phyloP scores from a whole-genome alignment of 2,797 vertebrate genomes.

The Melanotaenia pygmaea region DNA sequence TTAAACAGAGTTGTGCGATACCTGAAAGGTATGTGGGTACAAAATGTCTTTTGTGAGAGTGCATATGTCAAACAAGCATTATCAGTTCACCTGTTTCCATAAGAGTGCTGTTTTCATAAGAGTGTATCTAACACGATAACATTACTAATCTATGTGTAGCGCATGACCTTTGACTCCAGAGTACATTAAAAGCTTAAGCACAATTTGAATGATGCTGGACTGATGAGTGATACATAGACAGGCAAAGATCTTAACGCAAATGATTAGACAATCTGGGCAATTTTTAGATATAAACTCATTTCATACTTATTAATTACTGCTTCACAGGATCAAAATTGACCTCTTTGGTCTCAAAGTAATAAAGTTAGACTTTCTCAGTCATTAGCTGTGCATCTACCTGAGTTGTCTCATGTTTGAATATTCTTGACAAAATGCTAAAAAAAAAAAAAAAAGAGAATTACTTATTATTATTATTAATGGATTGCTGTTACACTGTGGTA shows the following conservation, averaged over 20 bases:
- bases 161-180: slow-evolving; percentile 38
- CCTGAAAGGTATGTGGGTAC: slow-evolving; percentile 44
- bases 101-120: not conserved
- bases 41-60: not conserved
- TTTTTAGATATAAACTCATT: not conserved
- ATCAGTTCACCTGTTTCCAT: not conserved
- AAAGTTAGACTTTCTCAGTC: not conserved
- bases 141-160: slow-evolving; percentile 39
- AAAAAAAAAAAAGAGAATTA: not conserved
- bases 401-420: not conserved
- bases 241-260: slow-evolving; percentile 25
- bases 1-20: slow-evolving; percentile 22
- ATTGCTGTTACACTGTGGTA: not conserved
- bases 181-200: slow-evolving; percentile 32
- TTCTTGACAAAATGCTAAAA: not conserved
- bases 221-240: slow-evolving; percentile 21
- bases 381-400: not conserved
- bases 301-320: not conserved
- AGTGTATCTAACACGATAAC: slow-evolving; percentile 11
- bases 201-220: slow-evolving; percentile 42
- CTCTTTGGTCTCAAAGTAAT: not conserved
- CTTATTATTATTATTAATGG: not conserved
- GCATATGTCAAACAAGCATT: not conserved
- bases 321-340: not conserved
- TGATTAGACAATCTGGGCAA: not conserved